A percentile compares a stretch with the other conserved stretches of the same genome.
These are phyloP conservation scores for Lordiphosa collinella DNA, from an alignment of 1,140 invertebrate genomes.

Conservation along the genomic window DNA sequence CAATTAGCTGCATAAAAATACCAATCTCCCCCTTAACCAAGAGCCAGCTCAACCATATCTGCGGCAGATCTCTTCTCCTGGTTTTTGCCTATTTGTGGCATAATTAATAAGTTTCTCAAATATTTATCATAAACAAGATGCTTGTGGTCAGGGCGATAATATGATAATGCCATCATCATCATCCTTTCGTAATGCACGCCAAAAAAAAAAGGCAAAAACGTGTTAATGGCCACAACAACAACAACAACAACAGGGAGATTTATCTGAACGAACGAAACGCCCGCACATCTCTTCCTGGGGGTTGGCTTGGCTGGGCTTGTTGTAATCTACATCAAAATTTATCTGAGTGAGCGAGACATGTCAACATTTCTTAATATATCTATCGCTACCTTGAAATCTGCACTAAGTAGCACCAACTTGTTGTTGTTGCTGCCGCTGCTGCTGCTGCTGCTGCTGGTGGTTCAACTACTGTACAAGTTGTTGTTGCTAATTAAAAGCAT, in stretches of 20 bases:
- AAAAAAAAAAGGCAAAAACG: constrained; percentile 37
- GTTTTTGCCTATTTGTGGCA: constrained; percentile 63
- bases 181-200: constrained; percentile 45
- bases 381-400: constrained; percentile 75
- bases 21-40: constrained; percentile 1
- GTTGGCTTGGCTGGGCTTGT: not conserved
- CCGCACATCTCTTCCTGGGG: constrained; percentile 30
- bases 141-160: constrained; percentile 49
- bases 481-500: constrained; percentile 78
- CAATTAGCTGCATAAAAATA: constrained; percentile 43
- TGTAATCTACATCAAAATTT: constrained; percentile 76
- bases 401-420: constrained; percentile 67
- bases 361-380: constrained; percentile 78
- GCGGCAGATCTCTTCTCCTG: constrained; percentile 3
- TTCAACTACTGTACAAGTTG: constrained; percentile 72
- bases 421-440: constrained; percentile 12
- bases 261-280: constrained; percentile 30
- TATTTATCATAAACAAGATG: constrained; percentile 75
- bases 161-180: constrained; percentile 57
- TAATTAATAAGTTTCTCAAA: constrained; percentile 73
- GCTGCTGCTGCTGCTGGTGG: constrained; percentile 28
- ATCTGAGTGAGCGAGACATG: constrained; percentile 75
- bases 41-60: not conserved
- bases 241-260: constrained; percentile 18
- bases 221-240: constrained; percentile 31